Evolutionary conservation across 2,888 invertebrate species (phyloP), one percentile per base, ranked within the genome.

Genomic region (Coremacera marginata): DNA sequence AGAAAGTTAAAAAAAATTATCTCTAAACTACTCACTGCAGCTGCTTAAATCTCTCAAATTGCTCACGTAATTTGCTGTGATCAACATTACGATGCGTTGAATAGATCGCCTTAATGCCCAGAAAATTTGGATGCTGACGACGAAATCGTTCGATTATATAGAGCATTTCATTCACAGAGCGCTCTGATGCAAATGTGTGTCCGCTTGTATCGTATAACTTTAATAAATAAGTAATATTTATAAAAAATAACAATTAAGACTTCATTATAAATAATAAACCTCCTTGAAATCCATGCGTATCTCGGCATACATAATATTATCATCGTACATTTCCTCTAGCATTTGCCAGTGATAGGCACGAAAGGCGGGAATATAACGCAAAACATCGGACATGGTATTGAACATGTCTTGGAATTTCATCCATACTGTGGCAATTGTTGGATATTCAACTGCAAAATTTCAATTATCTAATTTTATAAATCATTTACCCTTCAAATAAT

Each of bases 301-400:
- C 84, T 94, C 94, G 0, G 92, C 85, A 80, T 93, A 93, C 86
- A 92, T 90, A 0, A 94, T 89, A 80, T 93, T 93, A 82, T 94
- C 94, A 0, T 91, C 89, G 79, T 91, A 90, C 51, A 92, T 84
- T 83, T 93, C 92, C 70, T 90, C 85, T 4, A 94, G 87, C 55
- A 91, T 87, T 79, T 90, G 90, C 82, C 91, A 90, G 78, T 91
- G 90, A 82, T 91, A 91, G 16, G 91, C 90, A 75, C 91, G 90
- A 83, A 90, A 92, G 0, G 91, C 91, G 0, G 92, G 92, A 77
- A 89, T 87, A 77, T 92, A 92, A 16, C 86, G 87, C 3, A 92
- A 81, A 62, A 92, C 84, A 71, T 91, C 91, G 0, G 84, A 85
- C 0, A 91, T 79, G 0, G 91, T 90, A 0, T 78, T 78, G 76